Evolutionary conservation across 2,113 vertebrate genomes (phyloP).

Genomic region (Colaptes auratus): DNA sequence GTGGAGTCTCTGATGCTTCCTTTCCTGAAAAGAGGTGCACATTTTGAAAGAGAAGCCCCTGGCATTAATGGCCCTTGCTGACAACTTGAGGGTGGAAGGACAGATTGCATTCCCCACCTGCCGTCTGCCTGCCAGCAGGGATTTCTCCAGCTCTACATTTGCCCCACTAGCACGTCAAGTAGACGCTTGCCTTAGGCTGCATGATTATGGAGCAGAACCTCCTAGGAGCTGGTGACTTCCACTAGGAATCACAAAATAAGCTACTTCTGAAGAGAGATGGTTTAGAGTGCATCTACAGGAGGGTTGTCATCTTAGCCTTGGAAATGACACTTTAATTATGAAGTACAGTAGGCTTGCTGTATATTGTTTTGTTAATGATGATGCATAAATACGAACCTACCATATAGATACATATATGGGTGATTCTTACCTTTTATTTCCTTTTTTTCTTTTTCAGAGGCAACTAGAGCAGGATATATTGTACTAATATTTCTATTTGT

Average conservation of each 20-base stretch:
- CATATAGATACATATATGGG: too few species aligned
- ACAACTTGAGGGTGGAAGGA: not conserved
- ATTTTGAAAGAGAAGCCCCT: not conserved
- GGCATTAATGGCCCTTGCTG: not conserved
- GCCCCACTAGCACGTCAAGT: rapidly evolving
- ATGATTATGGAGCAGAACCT: not conserved
- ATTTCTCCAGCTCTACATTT: not conserved
- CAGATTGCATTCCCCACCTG: rapidly evolving
- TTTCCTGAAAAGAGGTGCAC: not conserved
- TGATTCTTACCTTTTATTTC: not conserved
- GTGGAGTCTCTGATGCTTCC: not conserved
- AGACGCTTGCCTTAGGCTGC: not conserved
- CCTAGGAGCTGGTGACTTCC: not conserved
- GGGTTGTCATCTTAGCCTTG: not conserved
- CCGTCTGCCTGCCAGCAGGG: not conserved
- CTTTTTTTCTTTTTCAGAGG: conserved; percentile 7
- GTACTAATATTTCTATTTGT: rapidly evolving
- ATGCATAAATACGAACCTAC: not conserved
- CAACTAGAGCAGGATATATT: not conserved
- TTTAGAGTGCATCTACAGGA: not conserved
- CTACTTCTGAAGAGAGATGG: not conserved
- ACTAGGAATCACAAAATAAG: not conserved
- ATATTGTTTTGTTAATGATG: not conserved
- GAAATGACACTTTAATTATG: not conserved
- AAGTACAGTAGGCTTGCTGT: not conserved